Evolutionary conservation across 2,888 invertebrate genomes (phyloP), one percentile per base, ranked within the genome.

Genomic region (Dione vanillae): DNA sequence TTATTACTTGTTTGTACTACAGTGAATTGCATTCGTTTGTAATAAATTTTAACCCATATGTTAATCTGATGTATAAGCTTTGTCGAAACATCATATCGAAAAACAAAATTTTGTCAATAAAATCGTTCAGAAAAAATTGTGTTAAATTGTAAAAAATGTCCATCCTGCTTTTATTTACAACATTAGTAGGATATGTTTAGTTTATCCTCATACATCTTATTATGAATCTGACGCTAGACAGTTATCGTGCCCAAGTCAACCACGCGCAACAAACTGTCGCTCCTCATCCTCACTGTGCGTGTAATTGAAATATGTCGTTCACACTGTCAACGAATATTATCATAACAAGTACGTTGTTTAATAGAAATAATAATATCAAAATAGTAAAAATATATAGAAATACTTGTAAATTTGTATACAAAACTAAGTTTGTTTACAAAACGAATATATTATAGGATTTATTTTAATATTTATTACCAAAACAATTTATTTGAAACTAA

Each of bases 261-360:
- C 49, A 64, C 37, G 19, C 49, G 37, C n/a, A 19, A 49, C 64
- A 47, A 64, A 14, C 40, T 37, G 49, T 20, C 49, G 49, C 16
- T 64, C 49, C 49, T 61, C 11, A 27, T 49, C 64, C 37, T 49
- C 37, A 37, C 37, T 19, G 14, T 12, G 43, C 43, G 59, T 61
- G 37, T 64, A 49, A 64, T 49, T 64, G 64, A 64, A 64, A 64
- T 62, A 62, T 49, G 49, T 64, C 64, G 16, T 64, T 64, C 49
- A 47, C 47, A 49, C 49, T 64, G 16, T 19, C 47, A 37, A 19
- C 35, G 40, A 47, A 64, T 37, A 64, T 49, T 49, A 64, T 49
- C n/a, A 64, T 35, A 37, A 64, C 14, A 64, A 37, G 27, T 27
- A 45, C 19, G 35, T 56, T 11, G 9, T 35, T 7, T 10, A 5